Percentiles rank a stretch among this genome's conserved stretches.
Conservation (phyloP, 2,113 vertebrate genomes). For the Gadus chalcogrammus region DNA sequence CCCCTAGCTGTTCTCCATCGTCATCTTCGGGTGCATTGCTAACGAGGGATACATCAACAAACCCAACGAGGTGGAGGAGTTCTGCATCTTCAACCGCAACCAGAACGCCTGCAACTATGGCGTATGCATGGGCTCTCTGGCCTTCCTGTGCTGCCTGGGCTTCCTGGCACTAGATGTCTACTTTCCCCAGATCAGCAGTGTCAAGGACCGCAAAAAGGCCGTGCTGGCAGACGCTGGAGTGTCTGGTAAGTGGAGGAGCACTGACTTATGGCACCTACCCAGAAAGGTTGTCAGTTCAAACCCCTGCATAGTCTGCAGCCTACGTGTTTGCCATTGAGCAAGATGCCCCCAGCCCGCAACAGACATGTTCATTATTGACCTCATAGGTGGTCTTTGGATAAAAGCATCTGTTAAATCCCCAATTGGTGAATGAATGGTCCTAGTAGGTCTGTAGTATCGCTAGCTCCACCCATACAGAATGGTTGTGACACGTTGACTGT, state of each 20-base stretch:
- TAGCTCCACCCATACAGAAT: too few species aligned
- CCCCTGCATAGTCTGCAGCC: too few species aligned
- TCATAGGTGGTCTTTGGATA: too few species aligned
- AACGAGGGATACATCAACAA: conserved; percentile 94
- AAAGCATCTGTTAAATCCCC: neutral
- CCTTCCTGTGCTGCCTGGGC: conserved; percentile 89
- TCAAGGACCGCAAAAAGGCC: conserved; percentile 95
- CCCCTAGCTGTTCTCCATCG: conserved; percentile 89
- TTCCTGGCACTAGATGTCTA: conserved; percentile 92
- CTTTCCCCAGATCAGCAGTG: conserved; percentile 97
- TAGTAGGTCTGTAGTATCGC: too few species aligned
- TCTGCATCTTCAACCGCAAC: conserved; percentile 96
- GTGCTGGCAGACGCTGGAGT: conserved; percentile 87
- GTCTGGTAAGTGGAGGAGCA: conserved; percentile 73
- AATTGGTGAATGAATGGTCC: too few species aligned
- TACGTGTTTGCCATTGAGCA: too few species aligned
- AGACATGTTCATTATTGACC: too few species aligned
- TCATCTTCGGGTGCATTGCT: conserved; percentile 93
- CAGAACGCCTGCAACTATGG: conserved; percentile 91
- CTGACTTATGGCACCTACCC: too few species aligned
- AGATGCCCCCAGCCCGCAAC: too few species aligned
- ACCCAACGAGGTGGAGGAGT: conserved; percentile 71
- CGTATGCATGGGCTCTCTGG: conserved; percentile 88
- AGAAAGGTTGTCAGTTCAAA: too few species aligned
- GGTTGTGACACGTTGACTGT: too few species aligned